Conservation (phyloP, 2,888 invertebrate genomes). For the Bombylius major region DNA sequence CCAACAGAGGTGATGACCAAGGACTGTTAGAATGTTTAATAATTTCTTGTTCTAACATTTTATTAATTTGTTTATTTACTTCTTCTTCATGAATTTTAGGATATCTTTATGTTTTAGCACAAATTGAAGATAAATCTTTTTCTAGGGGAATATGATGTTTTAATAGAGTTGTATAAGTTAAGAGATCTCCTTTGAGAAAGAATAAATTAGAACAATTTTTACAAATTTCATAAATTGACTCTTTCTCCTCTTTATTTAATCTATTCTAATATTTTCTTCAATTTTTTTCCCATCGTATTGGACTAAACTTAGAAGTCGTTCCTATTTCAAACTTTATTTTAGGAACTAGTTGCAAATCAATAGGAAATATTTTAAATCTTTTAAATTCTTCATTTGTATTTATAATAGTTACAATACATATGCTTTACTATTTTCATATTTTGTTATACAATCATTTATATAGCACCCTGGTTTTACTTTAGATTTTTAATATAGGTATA, state of each 20-base stretch:
- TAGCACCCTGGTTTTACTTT: too few species aligned
- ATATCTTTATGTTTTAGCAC: neutral
- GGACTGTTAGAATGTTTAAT: constrained; percentile 18
- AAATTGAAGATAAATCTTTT: neutral
- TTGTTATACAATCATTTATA: too few species aligned
- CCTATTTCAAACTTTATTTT: too few species aligned
- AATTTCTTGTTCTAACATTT: constrained; percentile 21
- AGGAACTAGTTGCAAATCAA: too few species aligned
- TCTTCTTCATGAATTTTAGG: constrained; percentile 1
- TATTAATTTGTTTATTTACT: constrained; percentile 16
- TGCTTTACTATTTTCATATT: too few species aligned
- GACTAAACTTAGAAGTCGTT: too few species aligned
- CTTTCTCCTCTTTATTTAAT: constrained; percentile 1
- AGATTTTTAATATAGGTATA: too few species aligned
- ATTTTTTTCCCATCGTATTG: too few species aligned
- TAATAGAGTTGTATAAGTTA: neutral
- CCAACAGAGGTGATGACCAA: constrained; percentile 16
- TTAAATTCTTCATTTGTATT: too few species aligned
- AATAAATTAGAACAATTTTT: neutral
- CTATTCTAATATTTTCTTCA: too few species aligned
- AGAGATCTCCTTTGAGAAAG: neutral
- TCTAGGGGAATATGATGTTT: constrained; percentile 2
- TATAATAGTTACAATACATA: too few species aligned
- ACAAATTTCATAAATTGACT: constrained; percentile 1
- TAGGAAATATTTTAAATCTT: too few species aligned